phyloP scores from a whole-genome alignment of 1,140 invertebrate genomes.

The Monochamus saltuarius region DNA sequence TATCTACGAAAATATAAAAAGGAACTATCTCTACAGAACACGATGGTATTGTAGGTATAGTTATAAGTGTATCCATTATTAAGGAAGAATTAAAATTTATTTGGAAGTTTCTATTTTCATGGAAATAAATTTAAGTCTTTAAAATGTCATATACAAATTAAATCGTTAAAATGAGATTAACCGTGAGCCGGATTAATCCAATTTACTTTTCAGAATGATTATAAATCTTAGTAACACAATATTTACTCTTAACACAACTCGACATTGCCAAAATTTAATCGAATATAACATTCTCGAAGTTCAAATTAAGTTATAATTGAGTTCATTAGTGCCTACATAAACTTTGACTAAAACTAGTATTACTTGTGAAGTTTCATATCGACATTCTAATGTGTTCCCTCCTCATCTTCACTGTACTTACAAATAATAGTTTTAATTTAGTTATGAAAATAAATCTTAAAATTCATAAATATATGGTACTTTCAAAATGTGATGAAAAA shows the following conservation, averaged over 20 bases:
- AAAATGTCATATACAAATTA: no score
- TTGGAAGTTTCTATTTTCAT: no score
- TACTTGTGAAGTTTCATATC: constrained; percentile 32
- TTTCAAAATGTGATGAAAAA: no score
- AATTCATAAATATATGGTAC: not conserved
- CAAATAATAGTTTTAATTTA: constrained; percentile 1
- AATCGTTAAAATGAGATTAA: no score
- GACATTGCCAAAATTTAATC: constrained; percentile 30
- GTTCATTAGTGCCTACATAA: constrained; percentile 23
- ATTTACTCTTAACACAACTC: constrained; percentile 29
- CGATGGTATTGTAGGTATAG: no score
- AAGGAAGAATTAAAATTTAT: no score
- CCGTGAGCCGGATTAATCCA: constrained; percentile 25
- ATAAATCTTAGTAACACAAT: constrained; percentile 30
- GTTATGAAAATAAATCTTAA: not conserved
- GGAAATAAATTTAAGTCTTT: no score
- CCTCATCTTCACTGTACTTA: not conserved
- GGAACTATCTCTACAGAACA: no score
- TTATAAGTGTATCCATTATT: no score
- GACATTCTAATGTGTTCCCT: constrained; percentile 26
- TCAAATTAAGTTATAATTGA: constrained; percentile 24
- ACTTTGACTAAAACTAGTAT: constrained; percentile 19
- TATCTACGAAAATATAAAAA: no score
- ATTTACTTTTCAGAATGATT: constrained; percentile 32
- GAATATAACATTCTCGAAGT: constrained; percentile 22